Percentiles rank a stretch among this genome's conserved stretches.
Evolutionary conservation across 1,140 invertebrate genomes (phyloP).

Genomic region (Saccostrea glomerata): DNA sequence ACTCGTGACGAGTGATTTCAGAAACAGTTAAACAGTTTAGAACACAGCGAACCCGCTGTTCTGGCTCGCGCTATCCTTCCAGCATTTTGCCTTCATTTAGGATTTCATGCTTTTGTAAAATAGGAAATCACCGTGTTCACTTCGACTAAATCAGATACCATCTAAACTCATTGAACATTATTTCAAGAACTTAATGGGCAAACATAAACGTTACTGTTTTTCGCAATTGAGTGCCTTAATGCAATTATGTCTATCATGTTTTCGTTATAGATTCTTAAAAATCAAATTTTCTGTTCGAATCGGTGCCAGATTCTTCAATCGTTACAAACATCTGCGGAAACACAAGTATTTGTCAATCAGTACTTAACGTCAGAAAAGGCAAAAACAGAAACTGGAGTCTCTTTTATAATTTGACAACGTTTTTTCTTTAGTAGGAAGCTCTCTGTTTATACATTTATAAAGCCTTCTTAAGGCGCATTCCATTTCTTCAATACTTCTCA

Average conservation of each 20-base stretch:
- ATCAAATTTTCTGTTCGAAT: conserved; percentile 18
- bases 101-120: conserved; percentile 28
- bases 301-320: not conserved
- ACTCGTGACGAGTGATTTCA: not conserved
- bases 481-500: not conserved
- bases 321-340: not conserved
- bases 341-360: conserved; percentile 11
- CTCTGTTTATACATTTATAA: not conserved
- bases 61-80: not conserved
- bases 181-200: conserved; percentile 31
- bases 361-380: not conserved
- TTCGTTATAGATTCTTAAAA: conserved; percentile 1
- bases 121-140: not conserved
- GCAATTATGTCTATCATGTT: not conserved
- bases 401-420: not conserved
- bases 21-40: not conserved
- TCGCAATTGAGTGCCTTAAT: conserved; percentile 26
- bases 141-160: conserved; percentile 8
- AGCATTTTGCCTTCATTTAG: conserved; percentile 27
- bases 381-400: not conserved
- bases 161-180: conserved; percentile 31
- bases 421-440: not conserved
- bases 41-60: not conserved
- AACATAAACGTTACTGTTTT: conserved; percentile 28
- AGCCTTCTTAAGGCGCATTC: too few species aligned